These are phyloP conservation scores for Chrysopilus asiliformis DNA, from an alignment of 2,888 invertebrate genomes.

Conservation along the genomic window DNA sequence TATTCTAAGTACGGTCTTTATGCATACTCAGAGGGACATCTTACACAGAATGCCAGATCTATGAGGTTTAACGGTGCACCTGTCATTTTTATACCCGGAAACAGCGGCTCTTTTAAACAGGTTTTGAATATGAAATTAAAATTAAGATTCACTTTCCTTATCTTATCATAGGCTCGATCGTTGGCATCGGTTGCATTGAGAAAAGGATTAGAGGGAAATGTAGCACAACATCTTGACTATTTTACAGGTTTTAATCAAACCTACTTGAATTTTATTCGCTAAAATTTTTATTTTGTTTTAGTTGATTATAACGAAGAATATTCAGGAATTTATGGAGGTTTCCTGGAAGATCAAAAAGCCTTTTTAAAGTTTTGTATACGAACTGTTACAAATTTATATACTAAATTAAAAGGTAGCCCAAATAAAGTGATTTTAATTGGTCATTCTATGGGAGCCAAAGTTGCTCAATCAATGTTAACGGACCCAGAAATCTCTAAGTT, in stretches of 20 bases:
- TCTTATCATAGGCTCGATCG: slow-evolving; percentile 66
- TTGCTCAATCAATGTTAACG: slow-evolving; percentile 61
- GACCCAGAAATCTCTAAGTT: slow-evolving; percentile 43
- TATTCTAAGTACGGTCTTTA: slow-evolving; percentile 74
- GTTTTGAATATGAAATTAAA: slow-evolving; percentile 24
- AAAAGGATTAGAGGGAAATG: slow-evolving; percentile 56
- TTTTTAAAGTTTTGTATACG: slow-evolving; percentile 58
- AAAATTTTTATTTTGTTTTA: slow-evolving; percentile 18
- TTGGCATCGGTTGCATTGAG: slow-evolving; percentile 82
- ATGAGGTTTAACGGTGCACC: slow-evolving; percentile 79
- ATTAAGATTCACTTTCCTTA: slow-evolving; percentile 36
- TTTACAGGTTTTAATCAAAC: slow-evolving; percentile 70
- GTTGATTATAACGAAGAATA: slow-evolving; percentile 84
- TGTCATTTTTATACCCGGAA: slow-evolving; percentile 89
- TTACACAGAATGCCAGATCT: slow-evolving; percentile 52
- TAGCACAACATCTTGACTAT: slow-evolving; percentile 75
- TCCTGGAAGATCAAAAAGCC: slow-evolving; percentile 60
- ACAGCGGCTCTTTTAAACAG: slow-evolving; percentile 87
- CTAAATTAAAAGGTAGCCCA: slow-evolving; percentile 37
- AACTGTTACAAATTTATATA: slow-evolving; percentile 62
- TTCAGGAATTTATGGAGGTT: slow-evolving; percentile 75
- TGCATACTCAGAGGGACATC: slow-evolving; percentile 79
- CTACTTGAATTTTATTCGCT: too few species aligned
- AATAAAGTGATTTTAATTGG: slow-evolving; percentile 69
- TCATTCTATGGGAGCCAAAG: slow-evolving; percentile 90